A percentile compares a stretch with the other conserved stretches of the same genome.
Conservation (phyloP, 2,888 invertebrate genomes). For the Stramonita haemastoma region DNA sequence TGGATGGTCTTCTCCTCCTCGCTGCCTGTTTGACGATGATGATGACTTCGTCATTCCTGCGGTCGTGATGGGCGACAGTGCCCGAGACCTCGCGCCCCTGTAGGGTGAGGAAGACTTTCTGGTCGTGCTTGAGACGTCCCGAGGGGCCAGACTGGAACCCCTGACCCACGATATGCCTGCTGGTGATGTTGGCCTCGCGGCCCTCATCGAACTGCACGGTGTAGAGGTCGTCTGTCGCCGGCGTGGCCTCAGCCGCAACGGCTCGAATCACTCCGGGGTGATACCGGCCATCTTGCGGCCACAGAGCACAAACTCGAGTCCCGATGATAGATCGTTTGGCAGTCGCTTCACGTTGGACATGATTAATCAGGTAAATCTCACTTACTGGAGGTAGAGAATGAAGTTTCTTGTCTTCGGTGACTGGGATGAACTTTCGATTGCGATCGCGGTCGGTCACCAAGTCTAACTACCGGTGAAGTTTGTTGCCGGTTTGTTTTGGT, state of each 20-base stretch:
- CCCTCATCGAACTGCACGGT: conserved; percentile 87
- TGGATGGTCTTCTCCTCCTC: conserved; percentile 82
- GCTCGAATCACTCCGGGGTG: conserved; percentile 95
- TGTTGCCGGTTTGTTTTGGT: conserved; percentile 76
- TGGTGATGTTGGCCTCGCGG: conserved; percentile 83
- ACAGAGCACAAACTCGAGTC: conserved; percentile 93
- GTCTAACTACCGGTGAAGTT: conserved; percentile 65
- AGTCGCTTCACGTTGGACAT: conserved; percentile 83
- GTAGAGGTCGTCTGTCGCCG: conserved; percentile 79
- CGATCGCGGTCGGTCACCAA: neutral
- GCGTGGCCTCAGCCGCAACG: conserved; percentile 84
- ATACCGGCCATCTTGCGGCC: conserved; percentile 86
- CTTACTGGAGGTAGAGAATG: neutral
- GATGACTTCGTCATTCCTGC: conserved; percentile 88
- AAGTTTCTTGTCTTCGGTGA: neutral
- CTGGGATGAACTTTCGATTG: neutral
- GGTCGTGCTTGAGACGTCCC: conserved; percentile 87
- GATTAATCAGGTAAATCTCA: conserved; percentile 37
- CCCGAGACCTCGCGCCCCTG: conserved; percentile 95
- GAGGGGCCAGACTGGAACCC: conserved; percentile 92
- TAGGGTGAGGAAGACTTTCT: conserved; percentile 94
- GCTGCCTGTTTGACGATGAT: conserved; percentile 79
- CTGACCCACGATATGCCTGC: conserved; percentile 92
- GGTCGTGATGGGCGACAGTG: conserved; percentile 77
- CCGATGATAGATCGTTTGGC: conserved; percentile 98